Evolutionary conservation across 1,140 invertebrate genomes (phyloP).

Genomic region (Fopius arisanus): DNA sequence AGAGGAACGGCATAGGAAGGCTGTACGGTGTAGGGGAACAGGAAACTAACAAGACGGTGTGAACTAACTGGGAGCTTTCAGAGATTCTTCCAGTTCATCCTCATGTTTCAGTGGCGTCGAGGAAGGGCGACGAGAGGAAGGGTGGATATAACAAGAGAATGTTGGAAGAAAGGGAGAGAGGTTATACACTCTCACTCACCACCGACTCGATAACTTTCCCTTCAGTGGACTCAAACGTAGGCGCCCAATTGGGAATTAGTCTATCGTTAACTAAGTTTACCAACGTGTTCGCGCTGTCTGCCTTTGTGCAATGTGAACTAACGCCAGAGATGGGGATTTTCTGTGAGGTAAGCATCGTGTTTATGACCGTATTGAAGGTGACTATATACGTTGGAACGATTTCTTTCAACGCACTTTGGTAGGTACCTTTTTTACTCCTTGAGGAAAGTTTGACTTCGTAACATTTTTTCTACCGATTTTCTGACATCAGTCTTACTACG

Average conservation of each 20-base stretch:
- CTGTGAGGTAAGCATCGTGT: conserved; percentile 29
- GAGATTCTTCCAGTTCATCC: background rate
- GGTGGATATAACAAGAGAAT: background rate
- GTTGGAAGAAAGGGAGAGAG: background rate
- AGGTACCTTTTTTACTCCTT: background rate
- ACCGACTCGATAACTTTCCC: conserved; percentile 41
- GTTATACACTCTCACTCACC: conserved; percentile 5
- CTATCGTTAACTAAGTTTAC: conserved; percentile 62
- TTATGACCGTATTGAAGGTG: conserved; percentile 1
- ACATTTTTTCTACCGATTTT: background rate
- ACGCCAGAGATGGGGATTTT: conserved; percentile 40
- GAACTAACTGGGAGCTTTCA: background rate
- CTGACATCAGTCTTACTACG: too few relatives aligned
- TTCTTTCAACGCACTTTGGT: background rate
- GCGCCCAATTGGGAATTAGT: conserved; percentile 59
- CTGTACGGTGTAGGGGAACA: background rate
- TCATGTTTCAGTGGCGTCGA: background rate
- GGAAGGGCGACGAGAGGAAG: background rate
- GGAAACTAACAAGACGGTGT: background rate
- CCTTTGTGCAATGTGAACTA: conserved; percentile 26
- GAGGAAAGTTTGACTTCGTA: background rate
- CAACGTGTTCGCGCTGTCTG: conserved; percentile 42
- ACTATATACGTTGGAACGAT: background rate
- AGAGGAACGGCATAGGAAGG: background rate
- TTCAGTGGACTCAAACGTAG: conserved; percentile 43